These are phyloP conservation scores for Eubucco bourcierii DNA, from an alignment of 2,113 vertebrate genomes.

Conservation along the genomic window DNA sequence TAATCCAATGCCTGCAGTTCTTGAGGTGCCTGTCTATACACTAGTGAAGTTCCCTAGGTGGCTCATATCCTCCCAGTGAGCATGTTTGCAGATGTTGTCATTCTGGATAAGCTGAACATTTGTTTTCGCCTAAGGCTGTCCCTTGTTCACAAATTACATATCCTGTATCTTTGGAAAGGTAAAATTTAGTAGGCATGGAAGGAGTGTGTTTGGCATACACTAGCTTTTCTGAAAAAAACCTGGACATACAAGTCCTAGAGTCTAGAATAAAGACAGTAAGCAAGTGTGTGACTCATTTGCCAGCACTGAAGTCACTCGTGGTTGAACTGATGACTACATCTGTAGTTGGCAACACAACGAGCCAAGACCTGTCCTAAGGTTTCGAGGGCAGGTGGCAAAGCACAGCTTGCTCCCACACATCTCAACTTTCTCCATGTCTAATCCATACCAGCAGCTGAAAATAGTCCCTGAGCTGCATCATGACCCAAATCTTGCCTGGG, in stretches of 20 bases:
- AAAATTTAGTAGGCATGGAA: background rate
- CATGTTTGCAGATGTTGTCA: background rate
- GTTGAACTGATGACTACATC: background rate
- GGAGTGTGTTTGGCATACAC: background rate
- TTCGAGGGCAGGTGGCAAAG: constrained; percentile 6
- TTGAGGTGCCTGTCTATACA: background rate
- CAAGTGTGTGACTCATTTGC: background rate
- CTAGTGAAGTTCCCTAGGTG: background rate
- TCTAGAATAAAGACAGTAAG: background rate
- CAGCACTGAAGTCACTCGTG: background rate
- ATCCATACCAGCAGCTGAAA: background rate
- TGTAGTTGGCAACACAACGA: background rate
- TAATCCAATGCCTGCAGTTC: background rate
- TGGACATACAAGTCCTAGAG: accelerated
- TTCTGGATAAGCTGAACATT: background rate
- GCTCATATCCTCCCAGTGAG: background rate
- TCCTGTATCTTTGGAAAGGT: background rate
- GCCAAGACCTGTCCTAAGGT: background rate
- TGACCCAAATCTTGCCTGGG: background rate
- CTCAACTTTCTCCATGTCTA: background rate
- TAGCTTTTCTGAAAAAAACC: background rate
- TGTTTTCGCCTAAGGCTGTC: background rate
- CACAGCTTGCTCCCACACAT: background rate
- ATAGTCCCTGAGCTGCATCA: background rate
- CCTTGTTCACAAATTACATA: background rate